A percentile compares a stretch with the other conserved stretches of the same genome.
Conservation (phyloP, 2,888 invertebrate species). For the Scaptomyza parva region DNA sequence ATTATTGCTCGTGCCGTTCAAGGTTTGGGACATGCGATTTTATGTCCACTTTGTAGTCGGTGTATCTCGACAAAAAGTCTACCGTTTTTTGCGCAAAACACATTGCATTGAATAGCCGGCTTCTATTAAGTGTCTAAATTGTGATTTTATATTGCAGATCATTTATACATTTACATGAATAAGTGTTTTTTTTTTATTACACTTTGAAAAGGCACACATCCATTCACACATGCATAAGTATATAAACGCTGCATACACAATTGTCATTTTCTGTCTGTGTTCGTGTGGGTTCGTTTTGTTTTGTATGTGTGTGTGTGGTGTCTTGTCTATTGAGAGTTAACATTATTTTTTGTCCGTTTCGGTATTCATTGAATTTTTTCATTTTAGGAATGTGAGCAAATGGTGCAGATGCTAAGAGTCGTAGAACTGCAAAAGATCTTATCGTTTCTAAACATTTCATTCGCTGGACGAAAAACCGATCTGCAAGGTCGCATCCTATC, state of each 20-base stretch:
- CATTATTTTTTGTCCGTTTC: constrained; percentile 22
- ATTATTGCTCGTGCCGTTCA: constrained; percentile 49
- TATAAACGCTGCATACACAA: constrained; percentile 49
- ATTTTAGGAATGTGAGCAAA: constrained; percentile 84
- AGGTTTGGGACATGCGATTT: constrained; percentile 66
- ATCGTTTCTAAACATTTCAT: constrained; percentile 91
- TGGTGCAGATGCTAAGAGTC: constrained; percentile 88
- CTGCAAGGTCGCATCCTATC: constrained; percentile 90
- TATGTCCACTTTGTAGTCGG: constrained; percentile 48
- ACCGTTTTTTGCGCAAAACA: constrained; percentile 4
- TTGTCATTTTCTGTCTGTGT: constrained; percentile 30
- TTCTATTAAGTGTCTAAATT: not conserved
- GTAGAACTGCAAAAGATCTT: constrained; percentile 93
- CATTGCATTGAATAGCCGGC: constrained; percentile 10
- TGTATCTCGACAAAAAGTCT: constrained; percentile 17
- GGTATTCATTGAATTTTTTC: not conserved
- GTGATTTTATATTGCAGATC: not conserved
- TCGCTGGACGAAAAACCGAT: constrained; percentile 92
- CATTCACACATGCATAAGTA: constrained; percentile 7
- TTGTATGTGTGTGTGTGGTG: constrained; percentile 33
- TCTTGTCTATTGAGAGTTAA: constrained; percentile 36
- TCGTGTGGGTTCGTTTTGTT: constrained; percentile 14
- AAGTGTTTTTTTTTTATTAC: constrained; percentile 37
- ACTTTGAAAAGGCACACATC: constrained; percentile 22
- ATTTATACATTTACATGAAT: constrained; percentile 15